These are phyloP conservation scores for Dipodomys spectabilis DNA, from an alignment of 2,113 vertebrate species.

Conservation along the genomic window DNA sequence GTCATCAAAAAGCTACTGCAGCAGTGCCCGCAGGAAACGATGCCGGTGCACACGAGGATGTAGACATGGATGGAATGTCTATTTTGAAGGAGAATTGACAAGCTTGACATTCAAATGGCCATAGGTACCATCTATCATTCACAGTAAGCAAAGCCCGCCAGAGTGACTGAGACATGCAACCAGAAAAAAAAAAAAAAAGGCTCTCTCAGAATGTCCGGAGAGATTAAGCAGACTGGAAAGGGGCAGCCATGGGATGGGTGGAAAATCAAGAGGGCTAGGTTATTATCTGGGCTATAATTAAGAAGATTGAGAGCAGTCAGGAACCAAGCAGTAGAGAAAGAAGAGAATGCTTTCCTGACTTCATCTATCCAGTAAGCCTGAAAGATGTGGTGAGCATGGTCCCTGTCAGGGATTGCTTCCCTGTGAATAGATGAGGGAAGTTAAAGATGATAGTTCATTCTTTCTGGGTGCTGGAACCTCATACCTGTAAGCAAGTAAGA, in stretches of 20 bases:
- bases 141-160: no score
- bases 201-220: not conserved
- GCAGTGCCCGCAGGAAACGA: not conserved
- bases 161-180: not conserved
- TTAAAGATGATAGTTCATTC: not conserved
- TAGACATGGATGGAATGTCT: not conserved
- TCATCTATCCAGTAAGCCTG: not conserved
- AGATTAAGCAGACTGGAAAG: not conserved
- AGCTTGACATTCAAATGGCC: slow-evolving; percentile 28
- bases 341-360: slow-evolving; percentile 30
- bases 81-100: slow-evolving; percentile 33
- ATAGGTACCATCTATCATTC: not conserved
- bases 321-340: not conserved
- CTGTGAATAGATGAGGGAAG: not conserved
- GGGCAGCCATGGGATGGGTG: not conserved
- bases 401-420: not conserved
- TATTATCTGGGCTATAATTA: slow-evolving; percentile 32
- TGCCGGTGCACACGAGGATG: not conserved
- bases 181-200: not conserved
- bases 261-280: not conserved
- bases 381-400: not conserved
- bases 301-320: not conserved
- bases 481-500: not conserved
- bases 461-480: not conserved
- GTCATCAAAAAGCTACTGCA: slow-evolving; percentile 46